A percentile compares a stretch with the other conserved stretches of the same genome.
Evolutionary conservation across 92 coral and sea anemone species (phyloP).

Genomic region (Nematostella vectensis): DNA sequence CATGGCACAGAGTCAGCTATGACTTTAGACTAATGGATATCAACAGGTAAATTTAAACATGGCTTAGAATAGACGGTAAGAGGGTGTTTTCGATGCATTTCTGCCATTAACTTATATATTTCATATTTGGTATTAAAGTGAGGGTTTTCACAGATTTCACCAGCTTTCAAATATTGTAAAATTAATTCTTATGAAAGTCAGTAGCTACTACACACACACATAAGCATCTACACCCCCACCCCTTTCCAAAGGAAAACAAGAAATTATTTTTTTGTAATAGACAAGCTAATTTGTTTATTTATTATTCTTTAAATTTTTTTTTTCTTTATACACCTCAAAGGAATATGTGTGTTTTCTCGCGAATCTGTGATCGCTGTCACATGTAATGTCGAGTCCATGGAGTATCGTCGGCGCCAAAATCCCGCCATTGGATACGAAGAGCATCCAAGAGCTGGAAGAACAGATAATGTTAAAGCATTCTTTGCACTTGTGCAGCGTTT

Average conservation of each 20-base stretch:
- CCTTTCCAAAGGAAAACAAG: too few relatives aligned
- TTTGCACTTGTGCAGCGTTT: constrained; percentile 35
- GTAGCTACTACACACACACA: too few relatives aligned
- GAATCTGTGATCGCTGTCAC: constrained; percentile 56
- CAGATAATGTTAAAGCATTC: constrained; percentile 59
- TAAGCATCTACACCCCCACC: too few relatives aligned
- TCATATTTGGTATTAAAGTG: too few relatives aligned
- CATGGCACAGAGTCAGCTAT: constrained; percentile 39
- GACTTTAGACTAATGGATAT: constrained; percentile 57
- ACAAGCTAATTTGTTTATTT: too few relatives aligned
- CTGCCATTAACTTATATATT: too few relatives aligned
- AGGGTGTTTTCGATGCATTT: too few relatives aligned
- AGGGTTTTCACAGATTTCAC: too few relatives aligned
- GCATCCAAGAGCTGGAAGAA: constrained; percentile 54
- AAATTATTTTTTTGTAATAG: too few relatives aligned
- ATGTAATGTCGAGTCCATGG: constrained; percentile 46
- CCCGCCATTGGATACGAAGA: constrained; percentile 31
- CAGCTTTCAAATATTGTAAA: too few relatives aligned
- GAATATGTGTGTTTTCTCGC: constrained; percentile 42
- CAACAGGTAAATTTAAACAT: constrained; percentile 40
- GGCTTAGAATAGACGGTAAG: too few relatives aligned
- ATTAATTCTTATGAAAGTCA: too few relatives aligned
- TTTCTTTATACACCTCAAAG: constrained; percentile 41
- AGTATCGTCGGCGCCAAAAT: constrained; percentile 39
- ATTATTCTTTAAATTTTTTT: neutral